Evolutionary conservation across 2,888 invertebrate species (phyloP).

Genomic region (Toxonevra muliebris): DNA sequence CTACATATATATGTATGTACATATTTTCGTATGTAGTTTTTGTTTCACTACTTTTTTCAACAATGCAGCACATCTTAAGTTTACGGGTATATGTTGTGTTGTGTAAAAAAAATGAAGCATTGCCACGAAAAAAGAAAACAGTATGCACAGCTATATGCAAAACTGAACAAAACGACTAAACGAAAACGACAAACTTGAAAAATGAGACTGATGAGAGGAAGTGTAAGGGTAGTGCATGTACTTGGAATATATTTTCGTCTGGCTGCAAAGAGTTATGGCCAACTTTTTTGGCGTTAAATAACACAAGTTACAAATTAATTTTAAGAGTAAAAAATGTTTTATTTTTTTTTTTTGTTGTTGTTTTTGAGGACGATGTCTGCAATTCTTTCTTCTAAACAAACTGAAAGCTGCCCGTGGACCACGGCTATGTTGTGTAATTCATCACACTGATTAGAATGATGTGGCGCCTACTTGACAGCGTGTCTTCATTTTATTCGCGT

Average conservation of each 20-base stretch:
- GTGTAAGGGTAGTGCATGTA: conserved; percentile 30
- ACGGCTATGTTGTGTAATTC: conserved; percentile 14
- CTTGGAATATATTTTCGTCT: conserved; percentile 34
- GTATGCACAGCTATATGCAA: conserved; percentile 1
- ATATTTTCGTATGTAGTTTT: background rate
- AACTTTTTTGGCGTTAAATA: conserved; percentile 36
- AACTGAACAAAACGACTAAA: conserved; percentile 9
- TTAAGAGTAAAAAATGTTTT: conserved; percentile 20
- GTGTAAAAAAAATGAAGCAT: too few species aligned
- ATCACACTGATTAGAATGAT: conserved; percentile 56
- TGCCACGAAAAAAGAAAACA: conserved; percentile 2
- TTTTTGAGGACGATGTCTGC: too few species aligned
- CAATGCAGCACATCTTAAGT: conserved; percentile 11
- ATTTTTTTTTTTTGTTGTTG: too few species aligned
- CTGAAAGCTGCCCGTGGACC: background rate
- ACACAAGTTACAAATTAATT: conserved; percentile 56
- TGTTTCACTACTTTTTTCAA: background rate
- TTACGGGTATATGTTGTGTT: conserved; percentile 2
- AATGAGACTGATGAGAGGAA: conserved; percentile 28
- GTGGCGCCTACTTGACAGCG: background rate
- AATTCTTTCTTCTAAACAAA: background rate
- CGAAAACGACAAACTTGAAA: conserved; percentile 32
- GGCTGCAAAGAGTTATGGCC: conserved; percentile 41
- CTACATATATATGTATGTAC: background rate
- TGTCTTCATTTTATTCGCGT: background rate